Conservation (phyloP, 2,113 vertebrate genomes). For the Trogon surrucura region DNA sequence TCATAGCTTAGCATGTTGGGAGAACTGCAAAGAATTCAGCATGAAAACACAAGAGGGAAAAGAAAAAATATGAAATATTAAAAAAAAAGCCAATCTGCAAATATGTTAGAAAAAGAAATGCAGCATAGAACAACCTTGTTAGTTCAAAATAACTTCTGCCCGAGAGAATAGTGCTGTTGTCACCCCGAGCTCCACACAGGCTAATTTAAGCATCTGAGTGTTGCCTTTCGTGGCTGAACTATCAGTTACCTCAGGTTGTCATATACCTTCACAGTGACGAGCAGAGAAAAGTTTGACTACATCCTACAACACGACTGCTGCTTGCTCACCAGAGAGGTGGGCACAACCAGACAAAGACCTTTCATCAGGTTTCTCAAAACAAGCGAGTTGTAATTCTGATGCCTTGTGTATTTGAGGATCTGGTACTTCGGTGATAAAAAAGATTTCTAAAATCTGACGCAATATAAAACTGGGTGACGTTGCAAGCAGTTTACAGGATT, state of each 20-base stretch:
- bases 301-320: not conserved
- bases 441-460: not conserved
- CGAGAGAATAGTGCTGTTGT: not conserved
- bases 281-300: not conserved
- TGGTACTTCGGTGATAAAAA: not conserved
- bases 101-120: not conserved
- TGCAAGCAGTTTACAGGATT: not conserved
- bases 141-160: not conserved
- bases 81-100: not conserved
- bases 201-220: not conserved
- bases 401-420: not conserved
- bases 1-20: not conserved
- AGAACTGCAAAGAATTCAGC: not conserved
- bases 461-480: not conserved
- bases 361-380: not conserved
- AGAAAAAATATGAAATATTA: not conserved
- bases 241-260: not conserved
- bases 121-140: not conserved
- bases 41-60: not conserved
- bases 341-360: not conserved
- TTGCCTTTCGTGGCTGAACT: not conserved
- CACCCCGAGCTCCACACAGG: not conserved
- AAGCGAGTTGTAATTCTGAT: not conserved
- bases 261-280: rapidly evolving
- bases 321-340: not conserved